These are phyloP conservation scores for Orussus abietinus DNA, from an alignment of 1,140 invertebrate species.

Conservation along the genomic window DNA sequence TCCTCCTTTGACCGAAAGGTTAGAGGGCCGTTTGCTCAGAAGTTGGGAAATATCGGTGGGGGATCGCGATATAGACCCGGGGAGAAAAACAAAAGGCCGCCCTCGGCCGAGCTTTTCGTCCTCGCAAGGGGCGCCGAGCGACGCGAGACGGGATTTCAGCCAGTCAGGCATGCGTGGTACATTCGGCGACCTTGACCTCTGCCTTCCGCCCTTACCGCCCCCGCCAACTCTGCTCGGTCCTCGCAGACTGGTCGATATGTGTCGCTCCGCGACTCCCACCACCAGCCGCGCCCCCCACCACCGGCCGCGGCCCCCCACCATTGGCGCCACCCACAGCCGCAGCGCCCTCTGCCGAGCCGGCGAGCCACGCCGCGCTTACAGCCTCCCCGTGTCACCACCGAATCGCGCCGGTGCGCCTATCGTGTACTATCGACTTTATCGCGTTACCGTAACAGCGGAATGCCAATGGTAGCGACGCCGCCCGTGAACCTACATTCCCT, in stretches of 20 bases:
- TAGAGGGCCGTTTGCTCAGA: too few relatives aligned
- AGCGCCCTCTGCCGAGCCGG: slow-evolving; percentile 2
- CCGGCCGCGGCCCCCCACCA: slow-evolving; percentile 11
- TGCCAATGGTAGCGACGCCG: too few relatives aligned
- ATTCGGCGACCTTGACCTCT: slow-evolving; percentile 47
- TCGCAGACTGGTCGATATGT: slow-evolving; percentile 48
- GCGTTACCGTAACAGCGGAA: too few relatives aligned
- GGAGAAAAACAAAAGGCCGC: too few relatives aligned
- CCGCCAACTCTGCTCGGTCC: slow-evolving; percentile 35
- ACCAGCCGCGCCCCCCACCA: slow-evolving; percentile 10
- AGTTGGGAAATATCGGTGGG: too few relatives aligned
- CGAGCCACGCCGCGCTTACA: slow-evolving; percentile 3
- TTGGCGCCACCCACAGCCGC: slow-evolving; percentile 2
- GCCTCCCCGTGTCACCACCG: slow-evolving; percentile 4
- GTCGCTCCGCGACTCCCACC: slow-evolving; percentile 22
- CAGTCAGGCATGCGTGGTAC: slow-evolving; percentile 48
- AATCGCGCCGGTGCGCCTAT: neutral
- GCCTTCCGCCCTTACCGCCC: slow-evolving; percentile 40
- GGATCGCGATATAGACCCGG: too few relatives aligned
- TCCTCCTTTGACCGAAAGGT: too few relatives aligned
- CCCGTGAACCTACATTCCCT: too few relatives aligned
- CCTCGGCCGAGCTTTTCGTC: too few relatives aligned
- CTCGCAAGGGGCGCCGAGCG: too few relatives aligned
- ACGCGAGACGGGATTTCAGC: too few relatives aligned
- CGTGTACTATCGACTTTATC: too few relatives aligned